Conservation (phyloP, 2,113 vertebrate species). For the Perca schrenkii region DNA sequence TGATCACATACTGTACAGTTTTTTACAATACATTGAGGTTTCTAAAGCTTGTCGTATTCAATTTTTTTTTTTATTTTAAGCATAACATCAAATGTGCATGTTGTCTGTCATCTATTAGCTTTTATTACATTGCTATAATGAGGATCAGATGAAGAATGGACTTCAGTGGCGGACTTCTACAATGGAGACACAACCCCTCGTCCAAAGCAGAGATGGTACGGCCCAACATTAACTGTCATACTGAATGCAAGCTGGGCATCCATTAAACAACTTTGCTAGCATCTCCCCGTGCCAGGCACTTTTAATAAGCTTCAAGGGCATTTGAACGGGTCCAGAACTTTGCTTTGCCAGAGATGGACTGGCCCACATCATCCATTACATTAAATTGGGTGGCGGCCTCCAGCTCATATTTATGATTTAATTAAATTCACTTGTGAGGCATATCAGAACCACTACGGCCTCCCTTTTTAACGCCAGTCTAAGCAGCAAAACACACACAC, state of each 20-base stretch:
- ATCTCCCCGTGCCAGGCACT: constrained; percentile 83
- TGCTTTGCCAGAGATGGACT: constrained; percentile 85
- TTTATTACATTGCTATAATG: constrained; percentile 41
- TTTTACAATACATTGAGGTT: constrained; percentile 9
- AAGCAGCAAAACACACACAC: constrained; percentile 69
- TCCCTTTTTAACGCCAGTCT: constrained; percentile 82
- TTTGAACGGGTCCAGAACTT: constrained; percentile 85
- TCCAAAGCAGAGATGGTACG: constrained; percentile 68
- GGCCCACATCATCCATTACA: constrained; percentile 87
- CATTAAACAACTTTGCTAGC: constrained; percentile 84
- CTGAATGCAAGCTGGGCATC: constrained; percentile 83
- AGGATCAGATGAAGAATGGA: constrained; percentile 36
- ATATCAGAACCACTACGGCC: constrained; percentile 83
- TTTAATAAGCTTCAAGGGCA: constrained; percentile 90
- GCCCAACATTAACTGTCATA: constrained; percentile 81
- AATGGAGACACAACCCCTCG: constrained; percentile 51
- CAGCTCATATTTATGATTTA: constrained; percentile 89
- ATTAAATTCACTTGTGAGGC: constrained; percentile 88
- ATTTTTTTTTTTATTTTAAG: constrained; percentile 19
- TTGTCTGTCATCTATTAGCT: constrained; percentile 42
- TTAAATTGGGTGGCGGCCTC: constrained; percentile 88
- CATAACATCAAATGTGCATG: constrained; percentile 42
- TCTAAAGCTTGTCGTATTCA: constrained; percentile 16
- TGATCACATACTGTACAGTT: not conserved
- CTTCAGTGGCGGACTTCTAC: constrained; percentile 18